Evolutionary conservation across 2,797 vertebrate genomes (phyloP), one percentile per base, ranked within the genome.

Genomic region (Gallirallus australis): DNA sequence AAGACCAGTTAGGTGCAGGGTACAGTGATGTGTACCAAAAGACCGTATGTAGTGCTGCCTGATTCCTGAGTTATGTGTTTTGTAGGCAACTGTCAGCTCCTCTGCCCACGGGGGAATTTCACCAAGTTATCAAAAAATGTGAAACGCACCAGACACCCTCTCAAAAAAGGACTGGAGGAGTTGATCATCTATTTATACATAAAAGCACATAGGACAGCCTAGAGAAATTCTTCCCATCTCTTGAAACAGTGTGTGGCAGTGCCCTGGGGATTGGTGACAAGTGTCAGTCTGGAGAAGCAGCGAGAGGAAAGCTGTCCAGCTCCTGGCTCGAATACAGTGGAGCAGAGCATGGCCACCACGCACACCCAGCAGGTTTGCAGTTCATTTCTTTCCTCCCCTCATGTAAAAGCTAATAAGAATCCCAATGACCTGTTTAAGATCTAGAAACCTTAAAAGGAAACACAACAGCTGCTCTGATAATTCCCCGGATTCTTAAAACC

Each of bases 361-460:
- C 64, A 24, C 66, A 63, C 42, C 12, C 3, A 2, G 65, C 53
- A 77, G 48, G 66, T 64, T 73, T 86, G 59, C 2, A 3, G 66
- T 37, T 79, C n/a, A 1, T 39, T 42, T 28, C 35, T 53, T n/a
- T 9, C 24, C 42, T 17, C 45, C 16, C 19, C 56, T 17, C 21
- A 37, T 27, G 31, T 20, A 81, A 96, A 86, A 96, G 86, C 81
- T 94, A 93, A 33, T 93, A 93, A 92, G 95, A 93, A 97, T 96
- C 92, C 89, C 93, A 89, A 40, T 65, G 96, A 96, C 87, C 71
- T 91, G 82, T 35, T 94, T 96, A 95, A 97, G 93, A 96, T 91
- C 94, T 93, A 94, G 60, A 88, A 95, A 96, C 63, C 90, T 95
- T 96, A 91, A 93, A 97, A 97, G 85, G 96, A 94, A 97, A 96